Conservation (phyloP, 1,140 invertebrate genomes). For the Polypedilum vanderplanki region DNA sequence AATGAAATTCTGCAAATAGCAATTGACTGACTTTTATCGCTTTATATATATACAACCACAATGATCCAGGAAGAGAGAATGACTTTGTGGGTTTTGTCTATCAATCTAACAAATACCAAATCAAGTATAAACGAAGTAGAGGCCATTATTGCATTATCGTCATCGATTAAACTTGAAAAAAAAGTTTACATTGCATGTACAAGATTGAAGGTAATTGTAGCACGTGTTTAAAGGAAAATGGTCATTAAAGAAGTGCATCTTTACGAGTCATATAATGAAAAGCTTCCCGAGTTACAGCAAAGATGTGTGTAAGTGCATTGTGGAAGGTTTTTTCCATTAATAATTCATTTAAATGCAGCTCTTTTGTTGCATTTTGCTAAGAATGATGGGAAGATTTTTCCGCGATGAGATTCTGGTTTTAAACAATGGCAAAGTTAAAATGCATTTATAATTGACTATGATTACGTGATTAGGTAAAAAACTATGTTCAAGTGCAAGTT, state of each 20-base stretch:
- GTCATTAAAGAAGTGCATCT: conserved; percentile 20
- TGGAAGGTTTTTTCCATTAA: not conserved
- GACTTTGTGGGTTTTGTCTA: too few relatives aligned
- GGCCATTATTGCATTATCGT: not conserved
- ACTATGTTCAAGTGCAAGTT: not conserved
- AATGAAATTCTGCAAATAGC: too few relatives aligned
- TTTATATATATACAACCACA: too few relatives aligned
- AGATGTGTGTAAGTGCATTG: not conserved
- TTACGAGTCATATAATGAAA: not conserved
- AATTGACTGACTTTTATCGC: too few relatives aligned
- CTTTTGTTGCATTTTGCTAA: not conserved
- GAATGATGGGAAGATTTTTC: conserved; percentile 5
- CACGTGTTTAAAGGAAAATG: conserved; percentile 25
- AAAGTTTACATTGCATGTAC: conserved; percentile 11
- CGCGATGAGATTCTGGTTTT: not conserved
- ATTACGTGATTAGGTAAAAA: not conserved
- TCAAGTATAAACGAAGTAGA: too few relatives aligned
- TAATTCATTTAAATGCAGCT: not conserved
- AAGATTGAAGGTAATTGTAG: conserved; percentile 1
- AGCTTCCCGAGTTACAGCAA: not conserved
- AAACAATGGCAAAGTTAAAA: not conserved
- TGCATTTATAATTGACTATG: conserved; percentile 9
- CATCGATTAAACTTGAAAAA: not conserved
- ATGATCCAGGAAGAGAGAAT: too few relatives aligned
- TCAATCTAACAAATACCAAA: too few relatives aligned